Percentiles rank a stretch among this genome's conserved stretches.
Conservation (phyloP, 2,888 invertebrate genomes). For the Pecten maximus region DNA sequence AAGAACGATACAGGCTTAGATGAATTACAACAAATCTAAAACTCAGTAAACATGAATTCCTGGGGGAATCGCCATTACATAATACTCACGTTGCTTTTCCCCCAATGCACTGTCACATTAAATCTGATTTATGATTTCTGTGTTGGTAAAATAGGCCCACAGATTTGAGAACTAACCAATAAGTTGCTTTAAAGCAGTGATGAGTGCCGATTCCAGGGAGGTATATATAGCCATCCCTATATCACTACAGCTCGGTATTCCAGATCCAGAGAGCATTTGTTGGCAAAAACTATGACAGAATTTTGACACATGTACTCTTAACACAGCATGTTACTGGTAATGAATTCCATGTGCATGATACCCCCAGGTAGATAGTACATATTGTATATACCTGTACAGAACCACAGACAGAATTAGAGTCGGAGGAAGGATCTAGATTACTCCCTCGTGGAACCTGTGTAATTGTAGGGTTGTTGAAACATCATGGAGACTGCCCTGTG, state of each 20-base stretch:
- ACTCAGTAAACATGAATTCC: not conserved
- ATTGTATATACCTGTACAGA: not conserved
- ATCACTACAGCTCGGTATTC: constrained; percentile 11
- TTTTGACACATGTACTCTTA: constrained; percentile 34
- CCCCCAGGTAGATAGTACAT: not conserved
- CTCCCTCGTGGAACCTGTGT: not conserved
- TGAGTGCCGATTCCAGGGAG: not conserved
- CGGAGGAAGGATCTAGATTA: not conserved
- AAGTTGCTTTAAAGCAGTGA: not conserved
- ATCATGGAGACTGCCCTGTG: not conserved
- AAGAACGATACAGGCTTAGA: not conserved
- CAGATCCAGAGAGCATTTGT: not conserved
- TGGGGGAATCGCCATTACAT: not conserved
- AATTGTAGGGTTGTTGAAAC: not conserved
- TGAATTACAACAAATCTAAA: not conserved
- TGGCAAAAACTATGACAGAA: not conserved
- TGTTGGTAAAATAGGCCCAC: not conserved
- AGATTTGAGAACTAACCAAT: not conserved
- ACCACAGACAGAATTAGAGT: not conserved
- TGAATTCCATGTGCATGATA: not conserved
- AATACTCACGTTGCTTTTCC: not conserved
- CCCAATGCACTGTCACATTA: not conserved
- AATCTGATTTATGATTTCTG: not conserved
- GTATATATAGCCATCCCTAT: not conserved
- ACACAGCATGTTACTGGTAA: not conserved